A percentile compares a stretch with the other conserved stretches of the same genome.
Conservation (phyloP, 2,888 invertebrate genomes). For the Drosophila aldrichi region DNA sequence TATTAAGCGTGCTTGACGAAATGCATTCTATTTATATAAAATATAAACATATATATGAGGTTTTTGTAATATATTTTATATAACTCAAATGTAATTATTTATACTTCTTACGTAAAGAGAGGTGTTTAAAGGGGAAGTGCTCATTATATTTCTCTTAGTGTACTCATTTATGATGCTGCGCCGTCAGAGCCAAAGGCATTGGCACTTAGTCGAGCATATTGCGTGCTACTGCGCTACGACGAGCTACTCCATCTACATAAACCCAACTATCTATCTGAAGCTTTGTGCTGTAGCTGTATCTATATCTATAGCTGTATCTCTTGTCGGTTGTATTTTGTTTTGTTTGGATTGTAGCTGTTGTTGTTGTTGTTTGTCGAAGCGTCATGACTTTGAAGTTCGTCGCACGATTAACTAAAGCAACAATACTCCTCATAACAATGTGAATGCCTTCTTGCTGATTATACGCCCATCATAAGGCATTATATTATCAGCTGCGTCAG, state of each 20-base stretch:
- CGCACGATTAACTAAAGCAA: slow-evolving; percentile 76
- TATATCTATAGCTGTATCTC: slow-evolving; percentile 7
- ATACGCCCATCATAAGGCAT: slow-evolving; percentile 49
- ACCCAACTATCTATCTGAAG: slow-evolving; percentile 20
- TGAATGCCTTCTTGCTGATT: slow-evolving; percentile 56
- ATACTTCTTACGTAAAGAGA: neutral
- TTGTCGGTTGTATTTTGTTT: slow-evolving; percentile 10
- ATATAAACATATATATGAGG: neutral
- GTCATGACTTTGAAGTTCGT: slow-evolving; percentile 67
- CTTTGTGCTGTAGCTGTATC: neutral
- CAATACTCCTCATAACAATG: slow-evolving; percentile 43
- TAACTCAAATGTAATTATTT: too few species aligned
- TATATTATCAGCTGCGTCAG: slow-evolving; percentile 27
- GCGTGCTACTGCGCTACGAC: slow-evolving; percentile 46
- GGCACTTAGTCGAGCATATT: slow-evolving; percentile 21
- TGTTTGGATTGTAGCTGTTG: slow-evolving; percentile 27
- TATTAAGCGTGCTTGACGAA: neutral
- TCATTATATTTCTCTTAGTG: slow-evolving; percentile 48
- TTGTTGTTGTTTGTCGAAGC: slow-evolving; percentile 40
- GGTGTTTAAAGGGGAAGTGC: too few species aligned
- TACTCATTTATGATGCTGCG: slow-evolving; percentile 45
- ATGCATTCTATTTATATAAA: neutral
- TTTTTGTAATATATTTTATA: neutral
- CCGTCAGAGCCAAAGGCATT: slow-evolving; percentile 26
- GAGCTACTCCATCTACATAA: slow-evolving; percentile 30